Base-by-base conservation (phyloP, 2,888 invertebrate species). In the Onthophagus sagittarius region DNA sequence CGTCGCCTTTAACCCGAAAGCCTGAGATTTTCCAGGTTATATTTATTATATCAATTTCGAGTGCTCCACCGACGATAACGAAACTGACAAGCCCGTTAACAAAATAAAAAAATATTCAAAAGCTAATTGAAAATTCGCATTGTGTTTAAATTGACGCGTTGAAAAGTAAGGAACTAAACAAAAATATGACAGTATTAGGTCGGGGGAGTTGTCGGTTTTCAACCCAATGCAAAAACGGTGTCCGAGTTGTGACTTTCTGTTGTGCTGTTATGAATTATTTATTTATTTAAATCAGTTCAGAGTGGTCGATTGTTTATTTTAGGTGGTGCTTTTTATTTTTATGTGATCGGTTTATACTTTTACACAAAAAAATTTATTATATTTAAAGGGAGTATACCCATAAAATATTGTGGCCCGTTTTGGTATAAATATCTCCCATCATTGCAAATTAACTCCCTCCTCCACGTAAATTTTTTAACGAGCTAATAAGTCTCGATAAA, bases 11-110 rank as follows among this genome's bases (percentile, higher is more conserved):
- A 67, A 23, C 67, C 31, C 67, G 23, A 67, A 23, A 23, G 31
- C 67, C 77, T 76, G 78, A 78, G 76, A 76, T 75, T 77, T 76
- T 75, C 72, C 72, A 71, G 71, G 74, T 69, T 70, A 74, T 74
- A 74, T 74, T 74, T 74, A 74, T 74, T 74, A 74, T 74, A 74
- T 74, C 74, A 74, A 74, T 74, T 74, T 74, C 15, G 70, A 62
- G 67, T 67, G 67, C 7, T 32, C 31, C 67, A 15, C 23, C 31
- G 39, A 53, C 31, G 67, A 67, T 67, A 67, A 67, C 67, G 23
- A 67, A 67, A 53, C 39, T 53, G 39, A 53, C 7, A 9, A 9
- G 1, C 6, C 1, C 11, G 9, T 53, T 11, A 53, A 9, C 2
- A 7, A 53, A 53, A 53, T 53, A 7, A 53, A 53, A 53, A 7